phyloP scores from a whole-genome alignment of 2,888 invertebrate genomes.

The Balanococcus diminutus region DNA sequence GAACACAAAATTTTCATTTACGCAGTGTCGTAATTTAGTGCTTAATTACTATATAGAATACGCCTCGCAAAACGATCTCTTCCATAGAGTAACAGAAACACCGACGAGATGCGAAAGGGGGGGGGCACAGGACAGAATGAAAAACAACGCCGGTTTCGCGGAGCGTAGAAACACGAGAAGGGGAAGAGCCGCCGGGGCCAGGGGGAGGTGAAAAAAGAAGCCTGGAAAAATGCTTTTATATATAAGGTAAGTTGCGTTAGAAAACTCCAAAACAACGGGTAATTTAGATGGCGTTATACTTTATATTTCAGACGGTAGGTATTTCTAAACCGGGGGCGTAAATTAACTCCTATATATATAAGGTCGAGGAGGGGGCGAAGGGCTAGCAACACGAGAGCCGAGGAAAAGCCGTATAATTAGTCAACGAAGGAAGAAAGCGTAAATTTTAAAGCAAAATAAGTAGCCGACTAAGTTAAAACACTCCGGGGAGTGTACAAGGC shows the following conservation, averaged over 20 bases:
- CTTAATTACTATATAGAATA: slow-evolving; percentile 29
- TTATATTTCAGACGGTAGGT: slow-evolving; percentile 50
- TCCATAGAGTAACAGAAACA: neutral
- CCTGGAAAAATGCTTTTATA: slow-evolving; percentile 40
- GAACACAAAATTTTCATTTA: slow-evolving; percentile 43
- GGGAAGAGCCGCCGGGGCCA: neutral
- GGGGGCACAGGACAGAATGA: neutral
- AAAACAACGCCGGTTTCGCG: neutral
- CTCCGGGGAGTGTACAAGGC: slow-evolving; percentile 44
- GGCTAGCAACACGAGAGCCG: neutral
- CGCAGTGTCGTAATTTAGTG: slow-evolving; percentile 22
- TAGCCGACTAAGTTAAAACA: slow-evolving; percentile 54
- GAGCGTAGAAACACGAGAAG: neutral
- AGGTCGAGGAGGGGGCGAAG: neutral
- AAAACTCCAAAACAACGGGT: slow-evolving; percentile 39
- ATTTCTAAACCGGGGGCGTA: slow-evolving; percentile 50
- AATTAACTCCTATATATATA: slow-evolving; percentile 50
- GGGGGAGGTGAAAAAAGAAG: neutral
- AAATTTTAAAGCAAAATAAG: slow-evolving; percentile 55
- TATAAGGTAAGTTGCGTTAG: slow-evolving; percentile 12
- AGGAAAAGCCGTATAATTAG: slow-evolving; percentile 54
- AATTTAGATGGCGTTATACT: slow-evolving; percentile 51
- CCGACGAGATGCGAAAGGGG: neutral
- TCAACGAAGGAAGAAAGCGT: slow-evolving; percentile 53
- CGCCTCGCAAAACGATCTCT: neutral